phyloP scores from a whole-genome alignment of 2,888 invertebrate species.

The Corbicula japonica region DNA sequence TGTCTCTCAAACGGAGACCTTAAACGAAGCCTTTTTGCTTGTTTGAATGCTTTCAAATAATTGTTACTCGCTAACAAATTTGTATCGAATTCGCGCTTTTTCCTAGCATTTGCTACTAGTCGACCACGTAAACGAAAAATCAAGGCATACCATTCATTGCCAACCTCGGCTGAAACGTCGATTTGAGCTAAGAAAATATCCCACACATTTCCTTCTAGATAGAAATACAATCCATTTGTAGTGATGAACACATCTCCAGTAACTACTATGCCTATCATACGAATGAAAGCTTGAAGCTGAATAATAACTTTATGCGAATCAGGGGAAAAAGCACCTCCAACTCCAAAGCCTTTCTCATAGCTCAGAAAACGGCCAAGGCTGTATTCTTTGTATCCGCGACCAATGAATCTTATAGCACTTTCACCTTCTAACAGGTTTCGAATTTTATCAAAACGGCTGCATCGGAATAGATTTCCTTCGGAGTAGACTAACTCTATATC shows the following conservation, averaged over 20 bases:
- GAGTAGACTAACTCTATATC: slow-evolving; percentile 55
- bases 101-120: slow-evolving; percentile 39
- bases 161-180: slow-evolving; percentile 46
- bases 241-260: slow-evolving; percentile 51
- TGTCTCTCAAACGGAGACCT: no score
- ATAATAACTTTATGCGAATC: slow-evolving; percentile 22
- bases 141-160: slow-evolving; percentile 51
- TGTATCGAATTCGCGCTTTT: neutral
- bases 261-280: slow-evolving; percentile 41
- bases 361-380: slow-evolving; percentile 32
- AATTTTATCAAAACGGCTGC: slow-evolving; percentile 53
- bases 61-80: neutral
- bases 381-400: neutral
- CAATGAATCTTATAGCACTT: slow-evolving; percentile 41
- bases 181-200: slow-evolving; percentile 56
- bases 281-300: slow-evolving; percentile 39
- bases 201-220: slow-evolving; percentile 61
- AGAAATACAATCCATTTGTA: slow-evolving; percentile 34
- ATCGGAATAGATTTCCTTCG: slow-evolving; percentile 22
- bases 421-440: slow-evolving; percentile 41
- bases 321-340: slow-evolving; percentile 41
- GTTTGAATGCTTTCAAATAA: neutral
- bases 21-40: no score
- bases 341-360: slow-evolving; percentile 4
- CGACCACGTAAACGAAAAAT: slow-evolving; percentile 43